These are phyloP conservation scores for Dendronephthya gigantea DNA, from an alignment of 64 coral and sea anemone genomes.

Conservation along the genomic window DNA sequence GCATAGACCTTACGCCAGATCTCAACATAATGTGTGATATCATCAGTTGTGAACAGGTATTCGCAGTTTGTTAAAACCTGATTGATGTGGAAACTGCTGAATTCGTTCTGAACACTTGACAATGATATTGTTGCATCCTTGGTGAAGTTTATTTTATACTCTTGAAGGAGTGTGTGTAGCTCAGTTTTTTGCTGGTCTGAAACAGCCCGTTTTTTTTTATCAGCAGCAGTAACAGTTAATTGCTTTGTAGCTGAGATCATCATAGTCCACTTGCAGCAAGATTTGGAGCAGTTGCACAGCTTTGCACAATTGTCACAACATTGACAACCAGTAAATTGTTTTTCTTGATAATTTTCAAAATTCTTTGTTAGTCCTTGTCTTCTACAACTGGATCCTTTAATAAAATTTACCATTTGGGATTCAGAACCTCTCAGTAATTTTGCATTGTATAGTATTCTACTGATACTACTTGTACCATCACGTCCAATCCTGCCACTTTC, in stretches of 20 bases:
- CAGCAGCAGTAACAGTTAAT: background rate
- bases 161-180: background rate
- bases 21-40: background rate
- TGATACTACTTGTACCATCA: background rate
- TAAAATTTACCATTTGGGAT: background rate
- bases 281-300: background rate
- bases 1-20: background rate
- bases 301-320: background rate
- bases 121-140: background rate
- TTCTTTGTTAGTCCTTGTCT: background rate
- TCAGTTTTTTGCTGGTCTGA: background rate
- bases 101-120: background rate
- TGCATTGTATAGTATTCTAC: conserved; percentile 6
- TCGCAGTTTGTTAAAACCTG: background rate
- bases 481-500: background rate
- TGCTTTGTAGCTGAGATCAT: background rate
- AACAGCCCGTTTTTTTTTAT: background rate
- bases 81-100: background rate
- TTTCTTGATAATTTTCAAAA: conserved; percentile 5
- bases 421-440: background rate
- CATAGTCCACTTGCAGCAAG: background rate
- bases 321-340: background rate
- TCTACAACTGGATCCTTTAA: background rate
- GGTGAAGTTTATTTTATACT: background rate
- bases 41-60: background rate